Base-by-base conservation (phyloP, 2,113 vertebrate genomes). In the Tetrao urogallus region DNA sequence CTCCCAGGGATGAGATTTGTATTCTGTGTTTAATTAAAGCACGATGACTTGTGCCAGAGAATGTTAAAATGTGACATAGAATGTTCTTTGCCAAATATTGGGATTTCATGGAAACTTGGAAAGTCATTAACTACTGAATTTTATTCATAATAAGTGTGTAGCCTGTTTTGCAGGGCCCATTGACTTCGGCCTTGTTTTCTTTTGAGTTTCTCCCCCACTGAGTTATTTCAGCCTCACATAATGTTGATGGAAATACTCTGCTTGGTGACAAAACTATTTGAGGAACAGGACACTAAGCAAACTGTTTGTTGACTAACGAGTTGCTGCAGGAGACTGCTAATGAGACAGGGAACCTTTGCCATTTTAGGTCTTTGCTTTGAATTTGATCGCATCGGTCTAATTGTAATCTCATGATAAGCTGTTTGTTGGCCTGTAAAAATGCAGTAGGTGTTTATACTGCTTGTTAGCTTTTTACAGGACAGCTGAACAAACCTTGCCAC, bases 21-120 rank as follows among this genome's bases (percentile, higher is more conserved):
- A 43, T 88, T 95, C 43, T 57, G 57, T 83, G 72, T 71, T 96
- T 94, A 93, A 93, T 96, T 93, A 95, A 95, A 95, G 72, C 50
- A 15, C 54, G 66, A 42, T 52, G 57, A 72, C 92, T 95, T 56
- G 83, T 76, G 81, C 81, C 81, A 94, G 82, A 86, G 65, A 48
- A 76, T 89, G 76, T 90, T 67, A 76, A 92, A 93, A 63, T 81
- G 81, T 67, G 72, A 77, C 90, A 64, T 71, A 17, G 65, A 86
- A 70, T 0, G 3, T 13, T 54, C 61, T 79, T 80, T 94, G 91
- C 83, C 89, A 95, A 94, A 95, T 90, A 95, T 3, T 92, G 65
- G 65, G 71, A 60, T 96, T 96, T 96, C 85, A 60, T 21, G 73
- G 69, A 86, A 56, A 71, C 63, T 86, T 93, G 70, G 91, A 94